phyloP scores from a whole-genome alignment of 2,888 invertebrate species.

The Tetramorium bicarinatum region DNA sequence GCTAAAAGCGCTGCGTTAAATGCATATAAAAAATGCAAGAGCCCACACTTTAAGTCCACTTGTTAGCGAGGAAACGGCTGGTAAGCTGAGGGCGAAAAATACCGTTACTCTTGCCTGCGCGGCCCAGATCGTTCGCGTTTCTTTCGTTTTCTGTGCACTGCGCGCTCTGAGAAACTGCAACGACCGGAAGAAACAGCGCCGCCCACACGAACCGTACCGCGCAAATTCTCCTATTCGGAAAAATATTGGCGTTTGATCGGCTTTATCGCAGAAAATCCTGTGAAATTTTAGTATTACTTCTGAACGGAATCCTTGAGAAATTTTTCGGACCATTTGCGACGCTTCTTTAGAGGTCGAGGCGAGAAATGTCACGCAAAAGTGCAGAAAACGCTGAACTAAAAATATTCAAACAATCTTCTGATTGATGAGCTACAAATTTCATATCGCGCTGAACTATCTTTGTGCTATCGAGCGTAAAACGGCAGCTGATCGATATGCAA shows the following conservation, averaged over 20 bases:
- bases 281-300: conserved; percentile 38
- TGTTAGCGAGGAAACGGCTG: conserved; percentile 65
- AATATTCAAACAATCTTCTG: background rate
- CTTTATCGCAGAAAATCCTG: conserved; percentile 45
- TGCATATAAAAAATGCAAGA: conserved; percentile 64
- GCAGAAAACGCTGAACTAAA: background rate
- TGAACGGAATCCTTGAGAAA: background rate
- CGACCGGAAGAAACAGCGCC: conserved; percentile 49
- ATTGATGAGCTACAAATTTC: background rate
- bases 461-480: background rate
- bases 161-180: conserved; percentile 60
- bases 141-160: conserved; percentile 31
- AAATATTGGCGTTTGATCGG: conserved; percentile 45
- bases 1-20: conserved; percentile 54
- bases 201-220: conserved; percentile 19
- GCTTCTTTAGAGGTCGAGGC: background rate
- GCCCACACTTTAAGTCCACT: conserved; percentile 64
- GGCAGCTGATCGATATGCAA: background rate
- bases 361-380: background rate
- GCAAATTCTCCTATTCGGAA: conserved; percentile 31
- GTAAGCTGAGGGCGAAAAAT: conserved; percentile 67
- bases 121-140: conserved; percentile 44
- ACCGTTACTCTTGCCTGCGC: conserved; percentile 60
- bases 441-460: background rate
- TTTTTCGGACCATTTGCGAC: conserved; percentile 38